Evolutionary conservation across 2,888 invertebrate genomes (phyloP), one percentile per base, ranked within the genome.

Genomic region (Strigamia crassipes): DNA sequence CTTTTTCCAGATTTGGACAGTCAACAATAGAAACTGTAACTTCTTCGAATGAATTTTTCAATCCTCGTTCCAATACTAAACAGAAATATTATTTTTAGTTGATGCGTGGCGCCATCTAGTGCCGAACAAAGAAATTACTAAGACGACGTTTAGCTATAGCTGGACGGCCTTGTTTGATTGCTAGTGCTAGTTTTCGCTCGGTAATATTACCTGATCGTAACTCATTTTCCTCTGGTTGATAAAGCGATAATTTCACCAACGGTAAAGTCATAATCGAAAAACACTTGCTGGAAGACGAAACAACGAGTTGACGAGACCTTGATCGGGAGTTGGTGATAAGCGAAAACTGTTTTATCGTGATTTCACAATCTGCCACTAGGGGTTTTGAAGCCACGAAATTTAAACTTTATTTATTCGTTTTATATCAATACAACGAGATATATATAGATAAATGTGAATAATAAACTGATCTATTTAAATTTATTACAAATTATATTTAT

Each of bases 1-100:
- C 86, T 86, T 92, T 88, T 1, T 92, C 93, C 84, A 98, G 90
- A 89, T 97, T 93, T 0, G 97, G 97, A 86, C 96, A 94, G 51
- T 94, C 92, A 13, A 92, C 93, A n/a, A 95, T 92, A 78, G 92
- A 90, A 1, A 95, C 95, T 42, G 87, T 87, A 38, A 93, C 94
- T 81, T 91, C 89, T 83, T 89, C 90, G 88, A 96, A 97, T 85
- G 93, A 94, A 78, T 89, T 88, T 38, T 87, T 88, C 83, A 97
- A 89, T 0, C 93, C 93, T 83, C 89, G 89, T 81, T 90, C 90
- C 83, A 97, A 87, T 83, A 94, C 96, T 96, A 88, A 80, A 88
- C n/a, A 89, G 77, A 27, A 18, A 15, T 4, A 77, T 31, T 31
- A 38, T 0, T 15, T n/a, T n/a, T n/a, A n/a, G n/a, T n/a, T n/a